A percentile compares a stretch with the other conserved stretches of the same genome.
Evolutionary conservation across 2,113 vertebrate species (phyloP).

Genomic region (Promerops cafer): DNA sequence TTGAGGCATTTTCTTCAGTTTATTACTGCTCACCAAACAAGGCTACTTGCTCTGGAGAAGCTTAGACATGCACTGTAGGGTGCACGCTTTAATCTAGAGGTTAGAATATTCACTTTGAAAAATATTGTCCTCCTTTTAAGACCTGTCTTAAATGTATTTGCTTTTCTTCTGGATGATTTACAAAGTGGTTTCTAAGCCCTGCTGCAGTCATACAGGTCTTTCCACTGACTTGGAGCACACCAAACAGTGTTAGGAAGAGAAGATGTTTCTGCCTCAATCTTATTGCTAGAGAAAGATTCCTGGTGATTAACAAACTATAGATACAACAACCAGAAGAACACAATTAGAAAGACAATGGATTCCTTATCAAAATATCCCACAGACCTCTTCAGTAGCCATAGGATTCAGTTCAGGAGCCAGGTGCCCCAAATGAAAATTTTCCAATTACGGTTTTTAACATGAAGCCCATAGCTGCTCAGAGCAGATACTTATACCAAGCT

Average conservation of each 20-base stretch:
- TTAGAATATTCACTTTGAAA: slow-evolving; percentile 3
- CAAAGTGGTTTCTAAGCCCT: neutral
- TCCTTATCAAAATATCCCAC: neutral
- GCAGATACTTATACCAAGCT: neutral
- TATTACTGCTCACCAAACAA: neutral
- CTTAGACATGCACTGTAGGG: neutral
- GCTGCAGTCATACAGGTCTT: neutral
- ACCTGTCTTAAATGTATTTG: neutral
- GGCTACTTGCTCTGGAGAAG: neutral
- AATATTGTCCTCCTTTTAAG: neutral
- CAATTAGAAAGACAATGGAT: neutral
- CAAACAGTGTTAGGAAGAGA: neutral
- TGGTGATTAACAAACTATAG: neutral
- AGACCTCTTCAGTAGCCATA: rapidly evolving
- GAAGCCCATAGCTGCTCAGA: neutral
- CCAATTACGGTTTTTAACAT: neutral
- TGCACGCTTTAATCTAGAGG: neutral
- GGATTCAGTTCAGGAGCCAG: neutral
- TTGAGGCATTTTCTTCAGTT: neutral
- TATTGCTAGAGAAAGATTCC: neutral
- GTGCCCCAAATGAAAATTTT: neutral
- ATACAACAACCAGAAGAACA: neutral
- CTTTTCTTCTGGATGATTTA: neutral
- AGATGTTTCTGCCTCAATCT: neutral
- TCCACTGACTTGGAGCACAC: neutral